A percentile compares a stretch with the other conserved stretches of the same genome.
Evolutionary conservation across 1,140 invertebrate species (phyloP).

Genomic region (Charaxes varanes): DNA sequence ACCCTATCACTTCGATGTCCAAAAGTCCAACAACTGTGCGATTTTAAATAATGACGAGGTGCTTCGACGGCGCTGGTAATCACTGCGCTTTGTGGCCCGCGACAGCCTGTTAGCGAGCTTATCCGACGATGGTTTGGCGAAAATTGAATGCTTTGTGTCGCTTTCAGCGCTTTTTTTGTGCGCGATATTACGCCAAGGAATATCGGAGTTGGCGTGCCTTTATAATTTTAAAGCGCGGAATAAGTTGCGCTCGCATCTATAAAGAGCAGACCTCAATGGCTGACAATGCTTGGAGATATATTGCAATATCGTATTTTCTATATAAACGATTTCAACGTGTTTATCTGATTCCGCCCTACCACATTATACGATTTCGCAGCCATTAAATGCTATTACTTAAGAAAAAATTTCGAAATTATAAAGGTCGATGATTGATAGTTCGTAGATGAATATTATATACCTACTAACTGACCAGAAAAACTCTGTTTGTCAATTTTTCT

Average conservation of each 20-base stretch:
- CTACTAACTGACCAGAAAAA: too few species aligned
- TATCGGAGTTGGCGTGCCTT: conserved; percentile 18
- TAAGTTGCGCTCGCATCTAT: background rate
- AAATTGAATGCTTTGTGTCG: conserved; percentile 55
- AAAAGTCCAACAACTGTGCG: too few species aligned
- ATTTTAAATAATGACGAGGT: conserved; percentile 62
- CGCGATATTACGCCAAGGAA: conserved; percentile 25
- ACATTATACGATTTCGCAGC: too few species aligned
- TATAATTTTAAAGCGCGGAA: conserved; percentile 7
- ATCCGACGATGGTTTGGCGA: conserved; percentile 56
- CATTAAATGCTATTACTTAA: too few species aligned
- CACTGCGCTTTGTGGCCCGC: conserved; percentile 60
- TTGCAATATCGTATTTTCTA: background rate
- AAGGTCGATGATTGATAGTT: too few species aligned
- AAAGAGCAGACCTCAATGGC: background rate
- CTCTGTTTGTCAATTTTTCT: too few species aligned
- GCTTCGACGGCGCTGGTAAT: conserved; percentile 50
- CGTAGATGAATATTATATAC: too few species aligned
- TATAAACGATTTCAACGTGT: conserved; percentile 2
- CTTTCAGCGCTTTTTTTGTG: conserved; percentile 33
- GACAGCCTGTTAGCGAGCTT: conserved; percentile 56
- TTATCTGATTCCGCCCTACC: too few species aligned
- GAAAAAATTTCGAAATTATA: too few species aligned
- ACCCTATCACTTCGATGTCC: too few species aligned
- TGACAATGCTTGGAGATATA: too few species aligned